Evolutionary conservation across 2,797 vertebrate genomes (phyloP), one percentile per base, ranked within the genome.

Genomic region (Myotis vivesi): DNA sequence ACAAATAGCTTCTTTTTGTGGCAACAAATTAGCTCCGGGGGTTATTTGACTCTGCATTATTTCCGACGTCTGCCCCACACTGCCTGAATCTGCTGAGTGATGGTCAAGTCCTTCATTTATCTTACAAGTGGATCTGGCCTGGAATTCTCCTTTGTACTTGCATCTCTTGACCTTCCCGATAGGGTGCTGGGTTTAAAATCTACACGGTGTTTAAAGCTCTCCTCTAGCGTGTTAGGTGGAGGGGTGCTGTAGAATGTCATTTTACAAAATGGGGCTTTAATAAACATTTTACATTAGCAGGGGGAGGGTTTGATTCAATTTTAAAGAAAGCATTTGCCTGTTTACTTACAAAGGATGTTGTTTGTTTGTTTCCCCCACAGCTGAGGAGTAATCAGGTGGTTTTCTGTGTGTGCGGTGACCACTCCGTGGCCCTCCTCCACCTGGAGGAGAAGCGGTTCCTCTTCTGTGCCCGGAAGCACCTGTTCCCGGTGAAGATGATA

Each of bases 391-490:
- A 98, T n/a, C 97, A 96, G 44, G 66, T 97, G 1, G 97, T 98
- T 41, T 98, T 98, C 94, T 98, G 98, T 89, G 80, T 99, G 19
- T 98, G 98, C 89, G 97, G 93, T 28, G 98, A 98, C 95, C 98
- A 98, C 80, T 98, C 98, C 0, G 98, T 99, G 83, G 97, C 98
- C 33, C 49, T 99, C 53, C 97, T 99, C 4, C 98, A 98, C 83
- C 97, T 99, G 23, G 98, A 98, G 44, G 98, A 96, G 57, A 95
- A 85, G 71, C 30, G 23, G 0, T 98, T 98, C 94, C 97, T 99
- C 71, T 91, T 99, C 23, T 98, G 97, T 79, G 98, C 98, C 93
- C 98, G 98, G 93, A 98, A 98, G 22, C 98, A 99, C 81, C 97
- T 98, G 11, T 99, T 97, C 82, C 98, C 98, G 10, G 98, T 99